These are phyloP conservation scores for Apostichopus leukothele DNA, from an alignment of 53 echinoderm and acorn worm species.

Conservation along the genomic window DNA sequence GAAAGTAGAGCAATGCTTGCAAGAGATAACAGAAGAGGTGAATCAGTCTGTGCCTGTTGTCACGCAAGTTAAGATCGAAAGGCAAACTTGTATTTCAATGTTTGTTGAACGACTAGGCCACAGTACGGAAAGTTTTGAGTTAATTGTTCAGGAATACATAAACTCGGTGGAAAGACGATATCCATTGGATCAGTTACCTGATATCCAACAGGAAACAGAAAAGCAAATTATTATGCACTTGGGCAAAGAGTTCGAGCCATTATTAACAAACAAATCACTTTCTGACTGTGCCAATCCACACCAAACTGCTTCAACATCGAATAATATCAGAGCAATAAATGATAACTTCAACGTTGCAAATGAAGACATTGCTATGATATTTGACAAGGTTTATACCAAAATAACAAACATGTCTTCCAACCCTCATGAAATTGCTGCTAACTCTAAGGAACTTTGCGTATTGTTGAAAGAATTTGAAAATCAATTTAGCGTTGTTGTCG, in stretches of 20 bases:
- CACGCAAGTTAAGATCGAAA: not conserved
- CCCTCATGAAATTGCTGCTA: not conserved
- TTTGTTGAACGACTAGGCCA: not conserved
- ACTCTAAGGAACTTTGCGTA: not conserved
- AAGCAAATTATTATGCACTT: too few species aligned
- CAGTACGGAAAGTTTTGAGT: not conserved
- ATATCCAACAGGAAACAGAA: not conserved
- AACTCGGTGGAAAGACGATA: not conserved
- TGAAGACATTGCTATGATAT: not conserved
- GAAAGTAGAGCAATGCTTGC: not conserved
- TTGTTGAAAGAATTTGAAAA: not conserved
- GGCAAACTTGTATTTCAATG: not conserved
- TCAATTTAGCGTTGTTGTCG: not conserved
- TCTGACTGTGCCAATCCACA: not conserved
- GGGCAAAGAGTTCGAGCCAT: not conserved
- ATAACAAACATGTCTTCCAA: not conserved
- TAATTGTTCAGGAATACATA: not conserved
- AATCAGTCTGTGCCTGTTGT: not conserved
- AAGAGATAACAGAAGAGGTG: not conserved
- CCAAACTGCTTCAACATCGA: not conserved
- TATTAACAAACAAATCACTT: not conserved
- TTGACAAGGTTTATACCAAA: not conserved
- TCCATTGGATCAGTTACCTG: not conserved
- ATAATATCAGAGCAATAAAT: not conserved
- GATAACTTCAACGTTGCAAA: slow-evolving; percentile 12